A percentile compares a stretch with the other conserved stretches of the same genome.
Conservation (phyloP, 2,888 invertebrate genomes). For the Colostygia pectinataria region DNA sequence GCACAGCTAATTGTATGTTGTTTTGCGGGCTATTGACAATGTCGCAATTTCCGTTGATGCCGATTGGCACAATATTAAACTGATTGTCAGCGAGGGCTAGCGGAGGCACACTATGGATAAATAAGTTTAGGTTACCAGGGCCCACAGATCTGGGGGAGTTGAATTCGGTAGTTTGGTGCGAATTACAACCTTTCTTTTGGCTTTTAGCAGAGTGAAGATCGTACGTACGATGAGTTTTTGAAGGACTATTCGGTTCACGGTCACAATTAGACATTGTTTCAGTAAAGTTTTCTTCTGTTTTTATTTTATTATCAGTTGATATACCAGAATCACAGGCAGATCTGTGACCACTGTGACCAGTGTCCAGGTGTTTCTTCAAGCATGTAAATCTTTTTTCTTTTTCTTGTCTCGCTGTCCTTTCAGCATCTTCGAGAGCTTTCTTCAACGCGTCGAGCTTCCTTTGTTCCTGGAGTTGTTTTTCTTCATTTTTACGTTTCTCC, state of each 20-base stretch:
- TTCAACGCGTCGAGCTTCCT: conserved; percentile 89
- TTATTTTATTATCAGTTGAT: conserved; percentile 45
- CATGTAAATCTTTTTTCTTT: conserved; percentile 79
- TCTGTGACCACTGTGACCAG: conserved; percentile 16
- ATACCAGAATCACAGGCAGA: conserved; percentile 30
- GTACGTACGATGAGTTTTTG: conserved; percentile 70
- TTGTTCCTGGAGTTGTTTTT: conserved; percentile 88
- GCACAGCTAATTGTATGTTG: conserved; percentile 83
- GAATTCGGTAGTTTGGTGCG: conserved; percentile 69
- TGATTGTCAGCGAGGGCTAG: conserved; percentile 69
- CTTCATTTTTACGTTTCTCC: conserved; percentile 86
- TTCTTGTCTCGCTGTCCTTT: conserved; percentile 87
- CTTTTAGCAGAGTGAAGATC: conserved; percentile 70
- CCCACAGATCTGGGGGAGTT: conserved; percentile 72
- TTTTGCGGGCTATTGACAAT: conserved; percentile 67
- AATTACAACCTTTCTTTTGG: conserved; percentile 63
- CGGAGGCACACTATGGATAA: conserved; percentile 73
- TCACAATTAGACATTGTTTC: conserved; percentile 48
- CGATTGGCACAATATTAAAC: conserved; percentile 74
- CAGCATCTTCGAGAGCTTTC: conserved; percentile 90
- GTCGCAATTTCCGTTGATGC: conserved; percentile 66
- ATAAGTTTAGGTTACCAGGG: conserved; percentile 70
- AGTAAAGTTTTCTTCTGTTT: conserved; percentile 43
- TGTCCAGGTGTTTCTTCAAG: conserved; percentile 54
- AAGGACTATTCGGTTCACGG: conserved; percentile 58